Conservation (phyloP, 2,888 invertebrate species). For the Panopea generosa region DNA sequence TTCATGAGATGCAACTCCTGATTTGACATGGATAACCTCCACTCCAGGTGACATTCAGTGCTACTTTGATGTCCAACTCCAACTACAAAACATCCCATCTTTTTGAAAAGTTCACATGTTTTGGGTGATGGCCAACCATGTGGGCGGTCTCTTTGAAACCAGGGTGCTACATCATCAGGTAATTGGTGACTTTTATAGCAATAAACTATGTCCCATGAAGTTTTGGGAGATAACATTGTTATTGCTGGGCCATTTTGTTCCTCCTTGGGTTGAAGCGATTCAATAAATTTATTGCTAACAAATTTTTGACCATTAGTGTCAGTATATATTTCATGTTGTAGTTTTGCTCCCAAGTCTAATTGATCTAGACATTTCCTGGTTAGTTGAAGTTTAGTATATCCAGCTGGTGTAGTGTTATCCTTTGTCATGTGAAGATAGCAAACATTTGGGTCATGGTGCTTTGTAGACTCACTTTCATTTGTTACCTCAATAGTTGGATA, state of each 20-base stretch:
- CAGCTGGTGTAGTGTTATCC: too few species aligned
- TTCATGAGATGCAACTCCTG: conserved; percentile 30
- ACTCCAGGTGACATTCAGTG: conserved; percentile 9
- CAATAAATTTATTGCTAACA: too few species aligned
- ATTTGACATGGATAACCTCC: conserved; percentile 31
- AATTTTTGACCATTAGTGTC: too few species aligned
- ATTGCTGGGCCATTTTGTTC: conserved; percentile 15
- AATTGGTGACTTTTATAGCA: not conserved
- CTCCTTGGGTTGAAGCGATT: too few species aligned
- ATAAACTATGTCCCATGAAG: not conserved
- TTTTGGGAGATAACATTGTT: not conserved
- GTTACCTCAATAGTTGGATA: too few species aligned
- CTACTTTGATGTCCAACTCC: conserved; percentile 17
- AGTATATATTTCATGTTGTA: too few species aligned
- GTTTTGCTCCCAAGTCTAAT: too few species aligned
- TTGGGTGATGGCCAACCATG: conserved; percentile 8
- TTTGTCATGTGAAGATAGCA: too few species aligned
- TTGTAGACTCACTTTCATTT: too few species aligned
- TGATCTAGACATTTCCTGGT: too few species aligned
- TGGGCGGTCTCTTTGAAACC: not conserved
- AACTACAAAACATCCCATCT: conserved; percentile 13
- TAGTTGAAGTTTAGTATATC: too few species aligned
- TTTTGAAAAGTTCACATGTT: not conserved
- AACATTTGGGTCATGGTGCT: too few species aligned
- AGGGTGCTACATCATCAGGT: not conserved